phyloP scores from a whole-genome alignment of 35 echinoderm and acorn worm genomes.

The Lytechinus variegatus region DNA sequence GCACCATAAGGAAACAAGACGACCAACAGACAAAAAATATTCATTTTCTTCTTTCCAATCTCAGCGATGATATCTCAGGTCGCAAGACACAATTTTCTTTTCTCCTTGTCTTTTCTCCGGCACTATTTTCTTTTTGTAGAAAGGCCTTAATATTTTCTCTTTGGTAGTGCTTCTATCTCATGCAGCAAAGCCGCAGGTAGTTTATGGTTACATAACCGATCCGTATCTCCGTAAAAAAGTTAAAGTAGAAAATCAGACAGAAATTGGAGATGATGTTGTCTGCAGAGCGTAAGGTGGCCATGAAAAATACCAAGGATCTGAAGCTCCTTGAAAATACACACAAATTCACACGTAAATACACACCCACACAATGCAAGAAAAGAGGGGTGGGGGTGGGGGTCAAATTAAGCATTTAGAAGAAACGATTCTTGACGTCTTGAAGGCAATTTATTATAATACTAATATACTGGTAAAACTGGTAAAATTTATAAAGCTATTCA shows the following conservation, averaged over 20 bases:
- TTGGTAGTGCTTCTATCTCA: not conserved
- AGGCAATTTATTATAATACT: no score
- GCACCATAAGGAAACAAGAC: not conserved
- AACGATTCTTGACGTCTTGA: no score
- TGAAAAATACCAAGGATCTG: no score
- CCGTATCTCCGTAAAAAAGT: not conserved
- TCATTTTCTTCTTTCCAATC: not conserved
- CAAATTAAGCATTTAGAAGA: no score
- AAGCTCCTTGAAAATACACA: no score
- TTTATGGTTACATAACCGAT: constrained; percentile 22
- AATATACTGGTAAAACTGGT: no score
- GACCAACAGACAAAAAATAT: not conserved
- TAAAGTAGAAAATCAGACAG: not conserved
- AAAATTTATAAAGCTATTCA: no score
- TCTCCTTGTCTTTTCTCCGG: not conserved
- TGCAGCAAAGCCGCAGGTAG: not conserved
- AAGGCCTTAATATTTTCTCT: not conserved
- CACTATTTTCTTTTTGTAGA: not conserved
- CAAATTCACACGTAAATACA: no score
- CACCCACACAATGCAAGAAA: no score
- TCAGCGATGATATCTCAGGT: not conserved
- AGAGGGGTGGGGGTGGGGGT: no score
- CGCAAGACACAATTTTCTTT: not conserved
- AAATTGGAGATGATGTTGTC: not conserved
- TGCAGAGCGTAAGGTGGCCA: not conserved